Conservation (phyloP, 2,113 vertebrate genomes). For the Sapayoa aenigma region DNA sequence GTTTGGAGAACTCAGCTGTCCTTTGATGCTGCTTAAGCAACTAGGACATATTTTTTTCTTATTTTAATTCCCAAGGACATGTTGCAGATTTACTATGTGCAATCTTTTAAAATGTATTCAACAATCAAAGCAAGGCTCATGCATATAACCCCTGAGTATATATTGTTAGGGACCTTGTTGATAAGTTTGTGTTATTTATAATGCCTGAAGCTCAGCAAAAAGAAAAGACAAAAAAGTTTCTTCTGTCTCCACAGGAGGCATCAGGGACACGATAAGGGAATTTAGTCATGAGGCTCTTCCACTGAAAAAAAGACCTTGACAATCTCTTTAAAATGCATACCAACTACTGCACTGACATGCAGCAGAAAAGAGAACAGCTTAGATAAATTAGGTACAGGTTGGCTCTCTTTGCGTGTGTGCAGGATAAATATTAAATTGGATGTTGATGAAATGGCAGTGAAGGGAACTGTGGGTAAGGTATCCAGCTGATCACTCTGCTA, state of each 20-base stretch:
- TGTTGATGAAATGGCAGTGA: slow-evolving; percentile 53
- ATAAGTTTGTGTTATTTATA: slow-evolving; percentile 13
- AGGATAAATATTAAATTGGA: slow-evolving; percentile 64
- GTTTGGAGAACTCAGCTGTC: background rate
- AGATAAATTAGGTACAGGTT: slow-evolving; percentile 70
- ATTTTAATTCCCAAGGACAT: background rate
- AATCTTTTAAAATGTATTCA: background rate
- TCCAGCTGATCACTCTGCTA: slow-evolving; percentile 55
- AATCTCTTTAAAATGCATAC: slow-evolving; percentile 66
- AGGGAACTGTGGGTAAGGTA: slow-evolving; percentile 35
- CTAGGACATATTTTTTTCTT: background rate
- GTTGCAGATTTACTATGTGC: background rate
- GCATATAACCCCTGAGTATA: background rate
- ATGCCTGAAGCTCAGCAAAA: background rate
- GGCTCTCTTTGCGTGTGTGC: slow-evolving; percentile 28
- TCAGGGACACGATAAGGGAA: slow-evolving; percentile 27
- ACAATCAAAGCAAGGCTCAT: slow-evolving; percentile 1
- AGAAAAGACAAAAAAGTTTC: background rate
- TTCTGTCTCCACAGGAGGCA: slow-evolving; percentile 35
- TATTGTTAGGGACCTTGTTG: background rate
- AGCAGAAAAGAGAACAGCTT: slow-evolving; percentile 63
- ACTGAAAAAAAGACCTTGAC: slow-evolving; percentile 60
- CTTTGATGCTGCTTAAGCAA: background rate
- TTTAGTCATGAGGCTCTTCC: slow-evolving; percentile 51
- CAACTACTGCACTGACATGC: slow-evolving; percentile 59